Base-by-base conservation (phyloP, 2,888 invertebrate species). In the Callinectes sapidus region DNA sequence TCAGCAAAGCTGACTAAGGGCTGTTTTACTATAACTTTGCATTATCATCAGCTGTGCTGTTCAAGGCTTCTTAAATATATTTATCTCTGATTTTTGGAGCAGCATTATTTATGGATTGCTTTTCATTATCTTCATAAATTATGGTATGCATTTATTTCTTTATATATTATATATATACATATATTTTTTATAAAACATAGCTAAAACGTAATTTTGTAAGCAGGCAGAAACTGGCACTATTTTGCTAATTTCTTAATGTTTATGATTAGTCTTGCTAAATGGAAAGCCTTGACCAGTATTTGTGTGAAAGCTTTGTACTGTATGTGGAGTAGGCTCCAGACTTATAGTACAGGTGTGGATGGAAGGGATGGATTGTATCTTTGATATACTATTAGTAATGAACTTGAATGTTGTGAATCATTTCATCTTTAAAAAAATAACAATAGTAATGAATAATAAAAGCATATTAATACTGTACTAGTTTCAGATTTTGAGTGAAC, bases 261-360 rank as follows among this genome's bases (percentile, higher is more conserved):
- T 71, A n/a, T n/a, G 3, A 81, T 35, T 81, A 81, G 35, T 81
- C 81, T 81, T 81, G 81, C 71, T 81, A 81, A 81, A 81, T 35
- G 81, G 81, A 81, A 81, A 81, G 81, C 81, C 81, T 81, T 81
- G 81, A 81, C 35, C 81, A 81, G 81, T 81, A 81, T 81, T 81
- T 81, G 81, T 81, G 81, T 35, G 81, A 81, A 81, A 81, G 81
- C 81, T 81, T 81, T 81, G 81, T 81, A 81, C 35, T 81, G 81
- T 32, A 32, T 81, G 81, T 81, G 81, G 81, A 32, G 32, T 81
- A 81, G 81, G 81, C 81, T 81, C 81, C 32, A 32, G 3, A 81
- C 35, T 81, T 71, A 32, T 32, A 81, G 81, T n/a, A 35, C 81
- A 81, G 81, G 81, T 81, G 32, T 81, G 81, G 32, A 81, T 32